phyloP scores from a whole-genome alignment of 1,140 invertebrate species.

The Papilio helenus region DNA sequence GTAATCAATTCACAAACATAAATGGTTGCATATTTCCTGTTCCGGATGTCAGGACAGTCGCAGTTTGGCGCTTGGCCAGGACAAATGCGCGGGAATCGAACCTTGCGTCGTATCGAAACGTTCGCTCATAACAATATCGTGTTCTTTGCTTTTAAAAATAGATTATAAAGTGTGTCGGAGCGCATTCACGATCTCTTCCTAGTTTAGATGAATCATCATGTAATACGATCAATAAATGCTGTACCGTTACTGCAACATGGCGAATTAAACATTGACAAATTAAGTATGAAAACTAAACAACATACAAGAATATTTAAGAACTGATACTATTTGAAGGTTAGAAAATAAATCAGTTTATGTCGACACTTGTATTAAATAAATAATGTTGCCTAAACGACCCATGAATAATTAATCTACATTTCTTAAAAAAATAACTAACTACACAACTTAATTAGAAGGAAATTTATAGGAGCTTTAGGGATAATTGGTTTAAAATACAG shows the following conservation, averaged over 20 bases:
- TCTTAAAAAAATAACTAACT: no score
- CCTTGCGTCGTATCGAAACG: conserved; percentile 18
- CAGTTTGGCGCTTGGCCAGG: conserved; percentile 14
- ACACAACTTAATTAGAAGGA: neutral
- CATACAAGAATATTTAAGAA: neutral
- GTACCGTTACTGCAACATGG: neutral
- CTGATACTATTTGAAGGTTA: neutral
- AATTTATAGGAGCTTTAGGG: neutral
- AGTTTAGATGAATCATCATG: conserved; percentile 27
- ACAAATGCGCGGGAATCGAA: conserved; percentile 29
- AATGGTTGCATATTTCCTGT: conserved; percentile 32
- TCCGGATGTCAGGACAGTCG: conserved; percentile 1
- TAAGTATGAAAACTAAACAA: neutral
- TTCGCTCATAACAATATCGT: conserved; percentile 33
- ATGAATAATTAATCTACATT: no score
- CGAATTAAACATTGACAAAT: neutral
- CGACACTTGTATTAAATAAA: conserved; percentile 12
- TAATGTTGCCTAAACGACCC: neutral
- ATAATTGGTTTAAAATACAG: neutral
- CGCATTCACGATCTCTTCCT: conserved; percentile 10
- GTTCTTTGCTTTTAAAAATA: conserved; percentile 26
- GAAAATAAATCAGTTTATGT: neutral
- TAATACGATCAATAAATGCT: conserved; percentile 15
- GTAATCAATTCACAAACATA: conserved; percentile 3
- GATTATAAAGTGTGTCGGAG: conserved; percentile 26